Conservation (phyloP, 1,140 invertebrate species). For the Homarus americanus region DNA sequence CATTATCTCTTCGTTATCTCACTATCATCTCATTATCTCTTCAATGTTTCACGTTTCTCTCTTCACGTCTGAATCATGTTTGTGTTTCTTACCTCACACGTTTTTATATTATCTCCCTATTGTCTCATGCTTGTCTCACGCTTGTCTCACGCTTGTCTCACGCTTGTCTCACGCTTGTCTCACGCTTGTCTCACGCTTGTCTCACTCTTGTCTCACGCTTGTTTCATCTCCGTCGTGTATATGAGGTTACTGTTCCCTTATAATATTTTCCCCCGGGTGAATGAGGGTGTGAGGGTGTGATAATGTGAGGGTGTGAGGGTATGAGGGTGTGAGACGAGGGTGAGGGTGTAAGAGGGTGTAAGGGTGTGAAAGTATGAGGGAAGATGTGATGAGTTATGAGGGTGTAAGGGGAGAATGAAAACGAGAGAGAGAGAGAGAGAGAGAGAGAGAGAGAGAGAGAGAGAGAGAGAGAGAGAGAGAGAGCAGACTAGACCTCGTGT, state of each 20-base stretch:
- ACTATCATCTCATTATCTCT: not conserved
- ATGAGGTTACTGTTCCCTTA: not conserved
- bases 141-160: no score
- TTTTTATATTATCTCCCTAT: not conserved
- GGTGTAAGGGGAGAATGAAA: not conserved
- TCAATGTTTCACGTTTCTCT: not conserved
- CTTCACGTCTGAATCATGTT: not conserved
- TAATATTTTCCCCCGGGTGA: not conserved
- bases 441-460: not conserved
- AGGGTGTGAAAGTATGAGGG: not conserved
- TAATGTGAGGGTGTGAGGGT: no score
- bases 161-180: no score
- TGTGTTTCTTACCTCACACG: not conserved
- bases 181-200: no score
- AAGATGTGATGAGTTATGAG: no score
- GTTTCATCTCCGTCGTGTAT: not conserved
- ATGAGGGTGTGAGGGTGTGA: no score
- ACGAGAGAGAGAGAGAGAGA: not conserved
- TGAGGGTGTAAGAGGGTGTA: not conserved
- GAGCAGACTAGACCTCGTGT: not conserved
- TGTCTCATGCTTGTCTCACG: no score
- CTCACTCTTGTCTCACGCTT: not conserved
- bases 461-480: not conserved
- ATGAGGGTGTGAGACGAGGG: no score
- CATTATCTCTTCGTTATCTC: not conserved